A percentile compares a stretch with the other conserved stretches of the same genome.
Conservation (phyloP, 2,797 vertebrate genomes). For the Buceros bicornis region DNA sequence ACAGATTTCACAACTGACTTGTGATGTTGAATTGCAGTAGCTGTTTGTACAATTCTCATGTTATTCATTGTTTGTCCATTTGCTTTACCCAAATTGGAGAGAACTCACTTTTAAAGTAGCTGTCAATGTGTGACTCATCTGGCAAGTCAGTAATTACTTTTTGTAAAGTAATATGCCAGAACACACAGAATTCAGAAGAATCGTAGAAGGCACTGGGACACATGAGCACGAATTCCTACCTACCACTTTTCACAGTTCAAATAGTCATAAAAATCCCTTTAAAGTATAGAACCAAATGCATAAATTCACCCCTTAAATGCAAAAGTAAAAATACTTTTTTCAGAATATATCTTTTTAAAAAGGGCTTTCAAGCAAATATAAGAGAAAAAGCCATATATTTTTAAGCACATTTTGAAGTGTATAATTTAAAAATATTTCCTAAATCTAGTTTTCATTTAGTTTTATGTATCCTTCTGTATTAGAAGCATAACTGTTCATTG, state of each 20-base stretch:
- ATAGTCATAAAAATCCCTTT: neutral
- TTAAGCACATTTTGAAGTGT: neutral
- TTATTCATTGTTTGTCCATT: conserved; percentile 35
- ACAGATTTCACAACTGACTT: conserved; percentile 69
- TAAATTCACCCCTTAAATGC: neutral
- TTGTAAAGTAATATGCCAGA: conserved; percentile 31
- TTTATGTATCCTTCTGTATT: neutral
- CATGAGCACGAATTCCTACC: neutral
- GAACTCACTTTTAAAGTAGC: conserved; percentile 11
- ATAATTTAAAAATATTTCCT: neutral
- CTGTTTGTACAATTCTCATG: conserved; percentile 31
- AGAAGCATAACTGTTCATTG: neutral
- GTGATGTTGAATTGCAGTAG: conserved; percentile 48
- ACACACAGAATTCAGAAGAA: conserved; percentile 3
- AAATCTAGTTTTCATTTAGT: neutral
- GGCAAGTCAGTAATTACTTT: conserved; percentile 60
- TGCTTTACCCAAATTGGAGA: conserved; percentile 38
- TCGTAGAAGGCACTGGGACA: neutral
- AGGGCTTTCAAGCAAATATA: neutral
- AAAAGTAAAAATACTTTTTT: neutral
- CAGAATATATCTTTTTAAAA: neutral
- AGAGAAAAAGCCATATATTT: neutral
- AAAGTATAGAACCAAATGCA: neutral
- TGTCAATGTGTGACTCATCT: conserved; percentile 53
- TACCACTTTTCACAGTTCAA: conserved; percentile 22